Conservation (phyloP, 2,888 invertebrate genomes). For the Dasypogon diadema region DNA sequence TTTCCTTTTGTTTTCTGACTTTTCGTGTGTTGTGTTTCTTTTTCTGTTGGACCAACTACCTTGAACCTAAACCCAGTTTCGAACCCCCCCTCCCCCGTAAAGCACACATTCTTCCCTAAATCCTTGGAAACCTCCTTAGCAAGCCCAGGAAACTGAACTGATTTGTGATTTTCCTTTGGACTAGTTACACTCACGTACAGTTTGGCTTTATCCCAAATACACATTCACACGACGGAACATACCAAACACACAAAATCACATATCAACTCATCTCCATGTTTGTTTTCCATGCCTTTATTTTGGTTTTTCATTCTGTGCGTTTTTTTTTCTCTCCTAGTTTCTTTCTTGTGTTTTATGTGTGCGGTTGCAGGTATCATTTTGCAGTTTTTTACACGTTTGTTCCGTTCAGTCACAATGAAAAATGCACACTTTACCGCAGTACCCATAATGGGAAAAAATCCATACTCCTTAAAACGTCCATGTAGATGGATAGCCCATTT, state of each 20-base stretch:
- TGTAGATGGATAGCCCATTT: neutral
- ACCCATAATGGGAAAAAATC: neutral
- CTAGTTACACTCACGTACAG: constrained; percentile 17
- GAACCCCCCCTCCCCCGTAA: neutral
- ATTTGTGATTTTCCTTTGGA: constrained; percentile 44
- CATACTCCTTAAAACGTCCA: neutral
- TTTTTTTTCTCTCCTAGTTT: too few species aligned
- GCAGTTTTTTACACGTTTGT: constrained; percentile 32
- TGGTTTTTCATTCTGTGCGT: too few species aligned
- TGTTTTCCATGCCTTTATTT: constrained; percentile 9
- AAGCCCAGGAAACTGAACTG: constrained; percentile 30
- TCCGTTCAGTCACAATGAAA: constrained; percentile 27
- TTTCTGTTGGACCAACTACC: neutral
- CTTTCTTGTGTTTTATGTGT: constrained; percentile 7
- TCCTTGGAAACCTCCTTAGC: constrained; percentile 26
- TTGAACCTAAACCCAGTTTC: neutral
- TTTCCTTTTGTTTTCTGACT: neutral
- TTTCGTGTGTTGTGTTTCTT: too few species aligned
- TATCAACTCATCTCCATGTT: neutral
- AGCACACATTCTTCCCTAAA: constrained; percentile 1
- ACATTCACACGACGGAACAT: neutral
- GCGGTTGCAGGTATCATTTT: constrained; percentile 30
- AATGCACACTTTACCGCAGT: constrained; percentile 46
- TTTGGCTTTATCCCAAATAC: constrained; percentile 12
- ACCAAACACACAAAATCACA: neutral